Percentiles rank a stretch among this genome's conserved stretches.
phyloP scores from a whole-genome alignment of 2,797 vertebrate species.

The Diplodus sargus region DNA sequence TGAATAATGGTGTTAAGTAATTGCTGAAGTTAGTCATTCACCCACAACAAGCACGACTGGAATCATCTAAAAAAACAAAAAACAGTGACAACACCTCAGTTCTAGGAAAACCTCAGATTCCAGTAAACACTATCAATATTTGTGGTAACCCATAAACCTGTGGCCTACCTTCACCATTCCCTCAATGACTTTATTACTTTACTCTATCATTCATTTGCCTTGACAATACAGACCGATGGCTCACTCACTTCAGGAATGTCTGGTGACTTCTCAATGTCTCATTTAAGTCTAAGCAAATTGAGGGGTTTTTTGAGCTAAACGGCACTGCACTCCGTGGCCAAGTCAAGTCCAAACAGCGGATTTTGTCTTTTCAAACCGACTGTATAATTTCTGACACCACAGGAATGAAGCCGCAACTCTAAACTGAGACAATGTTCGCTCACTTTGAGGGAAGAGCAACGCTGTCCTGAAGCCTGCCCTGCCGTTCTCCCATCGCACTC shows the following conservation, averaged over 20 bases:
- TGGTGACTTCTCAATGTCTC: conserved; percentile 77
- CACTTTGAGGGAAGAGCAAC: conserved; percentile 23
- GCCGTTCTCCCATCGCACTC: conserved; percentile 48
- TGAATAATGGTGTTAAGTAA: conserved; percentile 21
- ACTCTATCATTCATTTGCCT: conserved; percentile 38
- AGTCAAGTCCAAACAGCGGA: conserved; percentile 78
- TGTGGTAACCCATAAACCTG: conserved; percentile 43
- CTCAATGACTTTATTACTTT: conserved; percentile 42
- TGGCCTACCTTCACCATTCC: conserved; percentile 25
- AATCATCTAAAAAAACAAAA: neutral
- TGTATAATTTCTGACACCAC: conserved; percentile 82
- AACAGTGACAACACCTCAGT: conserved; percentile 13
- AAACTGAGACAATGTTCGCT: conserved; percentile 68
- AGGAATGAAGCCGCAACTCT: conserved; percentile 81
- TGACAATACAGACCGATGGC: conserved; percentile 57
- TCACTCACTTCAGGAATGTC: conserved; percentile 79
- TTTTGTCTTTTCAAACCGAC: conserved; percentile 69
- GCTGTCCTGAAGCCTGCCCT: conserved; percentile 47
- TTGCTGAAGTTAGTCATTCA: conserved; percentile 34
- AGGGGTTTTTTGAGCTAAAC: conserved; percentile 79
- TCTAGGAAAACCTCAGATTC: conserved; percentile 38
- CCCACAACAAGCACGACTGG: conserved; percentile 8
- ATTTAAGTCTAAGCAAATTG: conserved; percentile 81
- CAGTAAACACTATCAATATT: conserved; percentile 31
- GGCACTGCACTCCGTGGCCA: conserved; percentile 58